Evolutionary conservation across 2,797 vertebrate genomes (phyloP), one percentile per base, ranked within the genome.

Genomic region (Hippoglossus hippoglossus): DNA sequence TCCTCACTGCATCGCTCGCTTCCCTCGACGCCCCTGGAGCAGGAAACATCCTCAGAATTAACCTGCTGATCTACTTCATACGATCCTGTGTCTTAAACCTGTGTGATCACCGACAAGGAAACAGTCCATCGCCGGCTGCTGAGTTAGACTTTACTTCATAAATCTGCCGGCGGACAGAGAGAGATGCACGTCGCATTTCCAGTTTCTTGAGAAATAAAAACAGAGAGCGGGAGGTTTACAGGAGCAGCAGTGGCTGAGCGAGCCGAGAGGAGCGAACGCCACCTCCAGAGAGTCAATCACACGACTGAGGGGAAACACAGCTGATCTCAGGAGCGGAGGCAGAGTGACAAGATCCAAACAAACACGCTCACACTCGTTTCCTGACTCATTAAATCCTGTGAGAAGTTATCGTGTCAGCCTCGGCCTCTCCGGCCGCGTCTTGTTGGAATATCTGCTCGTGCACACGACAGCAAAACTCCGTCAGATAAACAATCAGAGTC

Each of bases 1-100:
- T 31, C 28, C 66, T 63, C 86, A 93, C 77, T 86, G 89, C 93
- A 93, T 93, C 73, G 51, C 77, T 71, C 18, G 0, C 78, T 31
- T 71, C 73, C 34, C 52, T 49, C 8, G 8, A 73, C 41, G 46
- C 36, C 71, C 71, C 81, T 86, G 77, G 6, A 18, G n/a, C 61
- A 71, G 65, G 69, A 85, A 75, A 36, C 6, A 55, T 19, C 16
- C 7, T 11, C 7, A 1, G 11, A 25, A 4, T 54, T 24, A 52
- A 11, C 1, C 1, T 24, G 21, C 44, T 46, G 44, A 46, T 46
- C 44, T 19, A 19, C 4, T 19, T 16, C 44, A 5, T 19, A 3
- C 1, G 18, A 46, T 18, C 10, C 39, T 41, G 11, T 16, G 11
- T 15, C 6, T 46, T 13, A 7, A 18, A 46, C 15, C 15, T 16